These are phyloP conservation scores for Monopterus albus DNA, from an alignment of 2,113 vertebrate genomes.

Conservation along the genomic window DNA sequence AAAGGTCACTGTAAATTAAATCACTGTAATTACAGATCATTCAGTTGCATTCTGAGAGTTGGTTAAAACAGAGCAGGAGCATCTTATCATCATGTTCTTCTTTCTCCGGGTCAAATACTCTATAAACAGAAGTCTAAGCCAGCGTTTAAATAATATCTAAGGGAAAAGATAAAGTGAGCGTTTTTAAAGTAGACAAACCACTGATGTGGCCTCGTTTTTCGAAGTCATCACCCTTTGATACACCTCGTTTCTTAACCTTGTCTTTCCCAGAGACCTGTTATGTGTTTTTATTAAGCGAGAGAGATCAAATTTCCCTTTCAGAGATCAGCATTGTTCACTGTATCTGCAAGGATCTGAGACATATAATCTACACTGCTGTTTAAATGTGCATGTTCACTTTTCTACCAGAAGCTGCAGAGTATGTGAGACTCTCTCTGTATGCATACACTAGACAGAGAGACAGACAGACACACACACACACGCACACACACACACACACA, in stretches of 20 bases:
- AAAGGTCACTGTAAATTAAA: too few relatives aligned
- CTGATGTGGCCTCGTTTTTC: neutral
- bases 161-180: neutral
- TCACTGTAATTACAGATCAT: slow-evolving; percentile 16
- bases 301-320: slow-evolving; percentile 41
- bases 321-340: neutral
- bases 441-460: too few relatives aligned
- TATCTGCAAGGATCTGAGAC: neutral
- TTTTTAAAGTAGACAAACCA: neutral
- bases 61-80: neutral
- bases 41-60: neutral
- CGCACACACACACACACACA: too few relatives aligned
- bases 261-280: neutral
- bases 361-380: slow-evolving; percentile 12
- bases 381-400: neutral
- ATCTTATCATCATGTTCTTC: neutral
- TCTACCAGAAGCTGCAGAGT: neutral
- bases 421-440: neutral
- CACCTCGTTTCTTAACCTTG: neutral
- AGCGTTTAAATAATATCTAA: neutral
- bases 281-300: slow-evolving; percentile 18
- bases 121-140: too few relatives aligned
- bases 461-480: too few relatives aligned
- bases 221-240: too few relatives aligned
- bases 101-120: too few relatives aligned